These are phyloP conservation scores for Spea hammondii DNA, from an alignment of 2,797 vertebrate genomes.

Conservation along the genomic window DNA sequence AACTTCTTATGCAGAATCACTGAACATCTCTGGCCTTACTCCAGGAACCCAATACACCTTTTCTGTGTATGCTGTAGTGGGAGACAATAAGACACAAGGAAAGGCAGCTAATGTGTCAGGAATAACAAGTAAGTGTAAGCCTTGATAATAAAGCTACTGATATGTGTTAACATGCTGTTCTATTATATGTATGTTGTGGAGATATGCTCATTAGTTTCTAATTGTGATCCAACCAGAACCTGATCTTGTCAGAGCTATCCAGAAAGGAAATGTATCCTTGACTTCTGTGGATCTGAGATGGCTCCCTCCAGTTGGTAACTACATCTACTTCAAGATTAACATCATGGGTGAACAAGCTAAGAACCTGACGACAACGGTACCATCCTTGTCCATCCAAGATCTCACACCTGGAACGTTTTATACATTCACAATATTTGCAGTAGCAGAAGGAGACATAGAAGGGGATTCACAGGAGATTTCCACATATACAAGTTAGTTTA, in stretches of 20 bases:
- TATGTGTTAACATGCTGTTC: not conserved
- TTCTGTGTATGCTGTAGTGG: too few species aligned
- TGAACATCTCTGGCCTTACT: not conserved
- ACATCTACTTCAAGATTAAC: constrained; percentile 4
- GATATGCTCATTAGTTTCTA: too few species aligned
- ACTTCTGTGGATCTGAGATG: constrained; percentile 21
- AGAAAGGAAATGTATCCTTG: not conserved
- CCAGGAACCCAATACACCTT: constrained; percentile 4
- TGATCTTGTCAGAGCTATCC: not conserved
- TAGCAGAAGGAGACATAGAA: not conserved
- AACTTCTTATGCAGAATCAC: not conserved
- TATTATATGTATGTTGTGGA: not conserved
- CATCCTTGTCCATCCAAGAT: not conserved
- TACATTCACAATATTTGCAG: not conserved
- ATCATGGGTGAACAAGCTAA: not conserved
- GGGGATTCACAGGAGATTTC: not conserved
- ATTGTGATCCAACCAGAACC: too few species aligned
- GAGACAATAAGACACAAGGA: too few species aligned
- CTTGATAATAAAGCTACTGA: not conserved
- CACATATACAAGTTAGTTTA: not conserved
- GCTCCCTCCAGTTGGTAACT: constrained; percentile 1
- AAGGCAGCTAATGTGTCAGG: too few species aligned
- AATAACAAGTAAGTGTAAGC: too few species aligned
- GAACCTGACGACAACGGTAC: not conserved
- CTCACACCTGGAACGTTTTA: constrained; percentile 22